A percentile compares a stretch with the other conserved stretches of the same genome.
Conservation (phyloP, 2,113 vertebrate species). For the Craseonycteris thonglongyai region DNA sequence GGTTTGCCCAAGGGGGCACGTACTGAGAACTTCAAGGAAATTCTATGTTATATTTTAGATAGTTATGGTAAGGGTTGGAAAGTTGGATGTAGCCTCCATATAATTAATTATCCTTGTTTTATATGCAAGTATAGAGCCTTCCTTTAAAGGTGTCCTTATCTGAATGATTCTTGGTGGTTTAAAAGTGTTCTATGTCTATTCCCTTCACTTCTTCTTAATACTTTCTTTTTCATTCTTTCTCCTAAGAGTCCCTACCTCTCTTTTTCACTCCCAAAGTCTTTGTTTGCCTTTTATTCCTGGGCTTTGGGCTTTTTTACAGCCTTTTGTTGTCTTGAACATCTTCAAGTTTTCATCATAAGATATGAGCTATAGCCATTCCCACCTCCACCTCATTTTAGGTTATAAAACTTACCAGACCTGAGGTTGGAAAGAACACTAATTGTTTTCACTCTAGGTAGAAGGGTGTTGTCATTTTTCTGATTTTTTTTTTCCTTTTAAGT, state of each 20-base stretch:
- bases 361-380: not conserved
- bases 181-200: not conserved
- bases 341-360: not conserved
- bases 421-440: not conserved
- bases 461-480: not conserved
- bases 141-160: not conserved
- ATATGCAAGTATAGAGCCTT: not conserved
- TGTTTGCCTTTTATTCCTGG: not conserved
- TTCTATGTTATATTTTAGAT: not conserved
- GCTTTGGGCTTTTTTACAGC: not conserved
- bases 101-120: not conserved
- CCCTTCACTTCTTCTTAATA: not conserved
- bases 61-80: not conserved
- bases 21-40: not conserved
- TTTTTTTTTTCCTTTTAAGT: not conserved
- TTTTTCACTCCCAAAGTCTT: not conserved
- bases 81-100: not conserved
- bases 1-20: not conserved
- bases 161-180: not conserved
- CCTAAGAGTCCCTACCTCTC: not conserved
- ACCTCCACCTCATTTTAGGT: not conserved
- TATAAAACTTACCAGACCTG: not conserved
- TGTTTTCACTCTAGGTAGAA: constrained; percentile 11
- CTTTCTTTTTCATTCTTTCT: not conserved
- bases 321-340: constrained; percentile 18